phyloP scores from a whole-genome alignment of 2,797 vertebrate genomes.

The Yasuhikotakia modesta region DNA sequence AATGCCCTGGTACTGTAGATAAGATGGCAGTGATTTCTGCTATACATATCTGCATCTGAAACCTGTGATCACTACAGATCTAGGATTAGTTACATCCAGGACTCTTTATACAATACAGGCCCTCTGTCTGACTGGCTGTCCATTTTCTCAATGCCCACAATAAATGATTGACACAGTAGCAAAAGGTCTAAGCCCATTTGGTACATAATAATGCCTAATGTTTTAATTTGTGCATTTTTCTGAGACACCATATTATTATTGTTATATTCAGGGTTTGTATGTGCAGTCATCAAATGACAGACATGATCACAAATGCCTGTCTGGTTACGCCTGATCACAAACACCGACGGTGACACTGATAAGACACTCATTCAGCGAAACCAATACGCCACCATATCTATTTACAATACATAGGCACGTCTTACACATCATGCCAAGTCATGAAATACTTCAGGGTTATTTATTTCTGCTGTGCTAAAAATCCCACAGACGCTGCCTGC shows the following conservation, averaged over 20 bases:
- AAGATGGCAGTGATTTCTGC: neutral
- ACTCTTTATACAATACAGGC: constrained; percentile 1
- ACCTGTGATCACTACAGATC: neutral
- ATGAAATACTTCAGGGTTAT: constrained; percentile 1
- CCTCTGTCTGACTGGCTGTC: constrained; percentile 7
- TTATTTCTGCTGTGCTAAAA: constrained; percentile 58
- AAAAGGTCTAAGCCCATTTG: neutral
- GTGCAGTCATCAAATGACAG: constrained; percentile 34
- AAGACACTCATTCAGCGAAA: constrained; percentile 16
- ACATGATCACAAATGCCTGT: constrained; percentile 10
- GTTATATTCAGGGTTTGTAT: constrained; percentile 6
- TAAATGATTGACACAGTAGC: constrained; percentile 7
- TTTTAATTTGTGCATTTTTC: constrained; percentile 4
- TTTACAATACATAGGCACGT: neutral
- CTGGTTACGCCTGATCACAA: constrained; percentile 46
- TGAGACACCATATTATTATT: constrained; percentile 3
- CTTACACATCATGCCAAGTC: neutral
- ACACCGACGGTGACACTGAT: constrained; percentile 15
- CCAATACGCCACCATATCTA: neutral
- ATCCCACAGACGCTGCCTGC: constrained; percentile 74
- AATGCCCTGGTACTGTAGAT: neutral
- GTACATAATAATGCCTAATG: neutral
- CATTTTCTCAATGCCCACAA: neutral
- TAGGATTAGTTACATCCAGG: neutral
- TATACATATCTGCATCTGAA: neutral